Conservation (phyloP, 1,140 invertebrate species). For the Ridgeia piscesae region DNA sequence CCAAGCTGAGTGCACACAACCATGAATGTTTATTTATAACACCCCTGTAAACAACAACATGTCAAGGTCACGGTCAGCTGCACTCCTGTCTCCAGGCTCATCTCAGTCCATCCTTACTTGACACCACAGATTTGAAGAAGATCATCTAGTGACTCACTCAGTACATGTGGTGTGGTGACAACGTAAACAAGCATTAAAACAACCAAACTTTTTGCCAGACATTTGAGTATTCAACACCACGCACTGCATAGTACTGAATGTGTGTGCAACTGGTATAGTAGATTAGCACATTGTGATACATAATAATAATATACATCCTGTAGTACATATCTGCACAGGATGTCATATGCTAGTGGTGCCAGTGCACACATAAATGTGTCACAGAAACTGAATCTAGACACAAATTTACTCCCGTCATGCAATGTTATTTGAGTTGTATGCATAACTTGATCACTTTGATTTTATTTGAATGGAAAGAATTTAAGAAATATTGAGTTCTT, state of each 20-base stretch:
- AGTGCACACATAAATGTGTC: not conserved
- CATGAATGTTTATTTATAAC: not conserved
- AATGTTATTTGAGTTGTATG: too few relatives aligned
- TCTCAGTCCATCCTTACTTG: not conserved
- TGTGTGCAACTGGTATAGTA: not conserved
- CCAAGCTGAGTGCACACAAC: not conserved
- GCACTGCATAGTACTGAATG: not conserved
- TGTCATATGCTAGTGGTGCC: not conserved
- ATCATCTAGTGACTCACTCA: not conserved
- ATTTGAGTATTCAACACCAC: not conserved
- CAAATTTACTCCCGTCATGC: too few relatives aligned
- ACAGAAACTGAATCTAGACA: too few relatives aligned
- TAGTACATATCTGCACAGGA: too few relatives aligned
- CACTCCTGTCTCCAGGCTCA: not conserved
- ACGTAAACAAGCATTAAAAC: too few relatives aligned
- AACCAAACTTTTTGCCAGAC: not conserved
- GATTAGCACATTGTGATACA: not conserved
- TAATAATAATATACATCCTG: not conserved
- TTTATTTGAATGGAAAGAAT: too few relatives aligned
- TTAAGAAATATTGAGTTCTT: too few relatives aligned
- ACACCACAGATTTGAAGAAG: not conserved
- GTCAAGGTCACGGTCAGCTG: not conserved
- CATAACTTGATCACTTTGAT: too few relatives aligned
- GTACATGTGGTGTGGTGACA: too few relatives aligned
- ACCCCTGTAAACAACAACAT: not conserved